Conservation (phyloP, 2,888 invertebrate genomes). For the Meteorus cinctellus region DNA sequence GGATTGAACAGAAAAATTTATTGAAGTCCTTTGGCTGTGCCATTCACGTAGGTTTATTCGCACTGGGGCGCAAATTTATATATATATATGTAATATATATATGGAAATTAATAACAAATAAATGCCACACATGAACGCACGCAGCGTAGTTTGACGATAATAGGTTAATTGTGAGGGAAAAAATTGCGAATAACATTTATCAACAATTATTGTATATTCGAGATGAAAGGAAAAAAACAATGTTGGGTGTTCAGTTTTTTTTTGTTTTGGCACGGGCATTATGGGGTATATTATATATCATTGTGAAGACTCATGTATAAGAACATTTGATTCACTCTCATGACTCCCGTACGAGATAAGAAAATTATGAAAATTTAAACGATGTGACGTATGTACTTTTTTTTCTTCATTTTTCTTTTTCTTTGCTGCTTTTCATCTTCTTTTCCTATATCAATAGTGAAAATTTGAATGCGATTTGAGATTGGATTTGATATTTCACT, state of each 20-base stretch:
- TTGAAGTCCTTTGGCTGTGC: conserved; percentile 70
- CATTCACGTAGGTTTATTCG: conserved; percentile 69
- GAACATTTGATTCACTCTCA: conserved; percentile 28
- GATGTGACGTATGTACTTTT: conserved; percentile 51
- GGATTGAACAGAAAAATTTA: conserved; percentile 47
- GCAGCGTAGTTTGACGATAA: neutral
- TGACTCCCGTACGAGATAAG: conserved; percentile 29
- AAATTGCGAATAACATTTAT: neutral
- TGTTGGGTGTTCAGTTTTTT: neutral
- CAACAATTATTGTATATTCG: neutral
- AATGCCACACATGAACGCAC: conserved; percentile 35
- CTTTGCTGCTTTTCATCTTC: conserved; percentile 1
- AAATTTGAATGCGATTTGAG: neutral
- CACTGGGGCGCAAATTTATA: conserved; percentile 51
- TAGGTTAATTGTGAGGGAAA: neutral
- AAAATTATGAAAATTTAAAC: conserved; percentile 44
- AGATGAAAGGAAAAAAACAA: neutral
- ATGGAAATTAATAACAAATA: conserved; percentile 49
- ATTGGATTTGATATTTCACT: neutral
- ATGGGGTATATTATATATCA: neutral
- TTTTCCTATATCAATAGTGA: conserved; percentile 3
- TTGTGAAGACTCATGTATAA: neutral
- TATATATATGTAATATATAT: conserved; percentile 5
- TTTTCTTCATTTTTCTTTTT: conserved; percentile 38
- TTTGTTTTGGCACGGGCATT: conserved; percentile 16